These are phyloP conservation scores for Plecturocebus donacophilus DNA, from an alignment of 2,113 vertebrate species.

Conservation along the genomic window DNA sequence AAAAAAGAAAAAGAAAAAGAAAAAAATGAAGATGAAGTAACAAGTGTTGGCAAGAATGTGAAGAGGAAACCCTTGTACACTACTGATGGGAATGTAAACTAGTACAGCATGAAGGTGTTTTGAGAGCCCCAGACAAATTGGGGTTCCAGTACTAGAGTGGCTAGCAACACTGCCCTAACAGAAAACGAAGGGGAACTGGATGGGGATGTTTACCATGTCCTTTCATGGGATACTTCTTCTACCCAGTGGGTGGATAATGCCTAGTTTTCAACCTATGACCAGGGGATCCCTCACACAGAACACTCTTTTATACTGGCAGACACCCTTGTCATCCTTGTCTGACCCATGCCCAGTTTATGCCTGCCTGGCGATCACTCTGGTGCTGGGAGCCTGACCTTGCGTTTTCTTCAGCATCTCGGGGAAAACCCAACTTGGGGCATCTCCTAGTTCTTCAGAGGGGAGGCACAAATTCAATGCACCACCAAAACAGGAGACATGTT, in stretches of 20 bases:
- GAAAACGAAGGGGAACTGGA: neutral
- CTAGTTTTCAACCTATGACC: neutral
- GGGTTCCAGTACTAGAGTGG: neutral
- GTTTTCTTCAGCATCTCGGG: neutral
- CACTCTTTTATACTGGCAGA: neutral
- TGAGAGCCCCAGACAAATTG: too few relatives aligned
- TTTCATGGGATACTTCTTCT: neutral
- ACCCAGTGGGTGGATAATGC: neutral
- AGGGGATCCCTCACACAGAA: neutral
- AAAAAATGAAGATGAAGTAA: neutral
- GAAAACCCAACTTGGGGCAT: neutral
- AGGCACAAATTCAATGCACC: neutral
- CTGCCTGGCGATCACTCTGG: neutral
- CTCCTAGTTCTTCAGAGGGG: neutral
- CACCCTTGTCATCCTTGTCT: neutral
- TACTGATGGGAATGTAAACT: neutral
- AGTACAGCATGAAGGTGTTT: neutral
- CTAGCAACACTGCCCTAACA: neutral
- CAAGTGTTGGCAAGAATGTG: neutral
- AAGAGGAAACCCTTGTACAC: neutral
- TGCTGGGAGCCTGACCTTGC: neutral
- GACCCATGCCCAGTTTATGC: neutral
- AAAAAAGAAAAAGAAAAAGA: too few relatives aligned
- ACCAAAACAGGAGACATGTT: neutral
- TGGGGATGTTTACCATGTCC: neutral